Evolutionary conservation across 2,113 vertebrate genomes (phyloP), one percentile per base, ranked within the genome.

Genomic region (Entelurus aequoreus): DNA sequence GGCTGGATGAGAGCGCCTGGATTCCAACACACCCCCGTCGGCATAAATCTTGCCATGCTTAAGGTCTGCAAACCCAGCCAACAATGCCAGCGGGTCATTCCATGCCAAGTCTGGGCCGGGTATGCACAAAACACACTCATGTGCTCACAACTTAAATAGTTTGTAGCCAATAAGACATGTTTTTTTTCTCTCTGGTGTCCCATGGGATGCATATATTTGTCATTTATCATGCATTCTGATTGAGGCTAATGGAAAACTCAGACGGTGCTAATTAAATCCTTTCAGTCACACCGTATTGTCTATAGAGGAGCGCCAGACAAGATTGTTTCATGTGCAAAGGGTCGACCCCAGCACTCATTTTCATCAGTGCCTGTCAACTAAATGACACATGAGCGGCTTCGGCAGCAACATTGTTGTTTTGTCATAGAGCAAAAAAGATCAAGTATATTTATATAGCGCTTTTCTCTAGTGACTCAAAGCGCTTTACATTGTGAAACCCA

Each of bases 1-100:
- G 88, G 82, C 80, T 85, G 81, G 82, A 82, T 76, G 80, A 85
- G 75, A 74, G 79, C 68, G 79, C 75, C 68, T 78, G 76, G 87
- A 89, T 90, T 91, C 86, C 85, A 84, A 84, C 84, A 83, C 86
- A 83, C 84, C 85, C 86, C 86, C 84, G 78, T 83, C 73, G 72
- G 87, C 83, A 89, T 89, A 90, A 90, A 90, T 89, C 88, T 86
- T 75, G 79, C 80, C 75, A 79, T 81, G 88, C 87, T 83, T 72
- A 79, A 84, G 73, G 77, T 11, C 78, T 69, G 75, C 79, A 65
- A 79, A 84, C 75, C 71, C 68, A 68, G 10, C 75, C 81, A 83
- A 88, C 88, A 89, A 90, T 88, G 75, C 79, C 60, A 60, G 71
- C 76, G 62, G 77, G 82, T 87, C 82, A 88, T 79, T 80, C 78